Conservation (phyloP, 2,797 vertebrate species). For the Ambastaia sidthimunki region DNA sequence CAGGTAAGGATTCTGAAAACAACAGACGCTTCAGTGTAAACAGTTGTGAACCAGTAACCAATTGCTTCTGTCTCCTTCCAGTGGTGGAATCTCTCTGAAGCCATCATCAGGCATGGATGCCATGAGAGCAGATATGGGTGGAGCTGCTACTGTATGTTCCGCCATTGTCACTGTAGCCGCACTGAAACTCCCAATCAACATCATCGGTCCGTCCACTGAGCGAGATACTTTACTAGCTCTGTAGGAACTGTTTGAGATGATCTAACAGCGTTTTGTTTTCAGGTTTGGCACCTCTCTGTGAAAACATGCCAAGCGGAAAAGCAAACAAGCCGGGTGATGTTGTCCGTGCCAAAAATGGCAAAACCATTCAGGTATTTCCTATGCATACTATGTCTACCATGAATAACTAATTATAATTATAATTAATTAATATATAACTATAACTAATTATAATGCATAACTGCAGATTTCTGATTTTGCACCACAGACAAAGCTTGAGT, state of each 20-base stretch:
- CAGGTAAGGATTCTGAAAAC: conserved; percentile 76
- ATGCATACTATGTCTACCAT: background rate
- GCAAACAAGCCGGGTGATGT: conserved; percentile 97
- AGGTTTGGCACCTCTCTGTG: conserved; percentile 95
- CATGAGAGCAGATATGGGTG: conserved; percentile 98
- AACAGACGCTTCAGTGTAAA: background rate
- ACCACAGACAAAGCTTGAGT: background rate
- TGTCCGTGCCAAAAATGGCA: conserved; percentile 91
- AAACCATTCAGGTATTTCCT: conserved; percentile 91
- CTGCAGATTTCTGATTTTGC: background rate
- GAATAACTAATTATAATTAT: background rate
- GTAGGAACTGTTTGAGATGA: background rate
- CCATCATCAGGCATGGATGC: conserved; percentile 91
- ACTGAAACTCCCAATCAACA: conserved; percentile 88
- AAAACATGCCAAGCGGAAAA: conserved; percentile 96
- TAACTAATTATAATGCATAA: no score
- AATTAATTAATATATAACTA: no score
- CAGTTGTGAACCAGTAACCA: background rate
- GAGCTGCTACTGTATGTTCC: conserved; percentile 91
- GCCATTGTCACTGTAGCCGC: conserved; percentile 90
- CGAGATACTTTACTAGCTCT: background rate
- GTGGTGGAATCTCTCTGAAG: conserved; percentile 98
- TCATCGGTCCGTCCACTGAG: conserved; percentile 81
- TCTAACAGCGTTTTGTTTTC: conserved; percentile 3
- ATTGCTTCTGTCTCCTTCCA: conserved; percentile 56